Evolutionary conservation across 2,888 invertebrate genomes (phyloP).

Genomic region (Volucella inflata): DNA sequence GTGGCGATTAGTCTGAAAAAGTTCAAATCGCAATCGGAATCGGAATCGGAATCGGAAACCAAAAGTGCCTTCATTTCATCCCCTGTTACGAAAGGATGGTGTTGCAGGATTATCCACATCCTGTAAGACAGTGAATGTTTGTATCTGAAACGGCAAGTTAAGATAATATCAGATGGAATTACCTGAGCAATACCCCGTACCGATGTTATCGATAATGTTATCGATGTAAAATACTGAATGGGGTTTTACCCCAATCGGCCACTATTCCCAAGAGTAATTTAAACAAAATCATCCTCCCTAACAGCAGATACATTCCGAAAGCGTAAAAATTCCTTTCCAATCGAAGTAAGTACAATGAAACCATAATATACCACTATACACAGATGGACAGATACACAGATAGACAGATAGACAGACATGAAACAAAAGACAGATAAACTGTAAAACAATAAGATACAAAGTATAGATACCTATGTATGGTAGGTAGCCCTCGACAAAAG

Average conservation of each 20-base stretch:
- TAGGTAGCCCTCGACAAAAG: slow-evolving; percentile 18
- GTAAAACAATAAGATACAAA: no score
- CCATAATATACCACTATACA: neutral
- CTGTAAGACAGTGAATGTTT: slow-evolving; percentile 1
- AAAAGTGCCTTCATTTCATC: neutral
- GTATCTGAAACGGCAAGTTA: neutral
- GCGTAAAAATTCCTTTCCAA: slow-evolving; percentile 40
- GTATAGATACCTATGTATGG: neutral
- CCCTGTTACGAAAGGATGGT: neutral
- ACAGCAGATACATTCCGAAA: slow-evolving; percentile 54
- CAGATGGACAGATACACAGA: neutral
- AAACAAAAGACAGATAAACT: no score
- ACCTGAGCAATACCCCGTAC: slow-evolving; percentile 2
- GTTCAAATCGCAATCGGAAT: no score
- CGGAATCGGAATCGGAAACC: slow-evolving; percentile 8
- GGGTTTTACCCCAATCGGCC: neutral
- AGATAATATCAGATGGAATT: slow-evolving; percentile 14
- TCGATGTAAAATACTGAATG: slow-evolving; percentile 8
- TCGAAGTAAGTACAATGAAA: slow-evolving; percentile 26
- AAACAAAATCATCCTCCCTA: slow-evolving; percentile 39
- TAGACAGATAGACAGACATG: neutral
- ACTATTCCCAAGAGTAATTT: slow-evolving; percentile 26
- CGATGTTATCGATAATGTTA: slow-evolving; percentile 44
- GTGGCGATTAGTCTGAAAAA: neutral
- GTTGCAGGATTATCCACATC: neutral